Conservation (phyloP, 2,797 vertebrate species). For the Glyptemys insculpta region DNA sequence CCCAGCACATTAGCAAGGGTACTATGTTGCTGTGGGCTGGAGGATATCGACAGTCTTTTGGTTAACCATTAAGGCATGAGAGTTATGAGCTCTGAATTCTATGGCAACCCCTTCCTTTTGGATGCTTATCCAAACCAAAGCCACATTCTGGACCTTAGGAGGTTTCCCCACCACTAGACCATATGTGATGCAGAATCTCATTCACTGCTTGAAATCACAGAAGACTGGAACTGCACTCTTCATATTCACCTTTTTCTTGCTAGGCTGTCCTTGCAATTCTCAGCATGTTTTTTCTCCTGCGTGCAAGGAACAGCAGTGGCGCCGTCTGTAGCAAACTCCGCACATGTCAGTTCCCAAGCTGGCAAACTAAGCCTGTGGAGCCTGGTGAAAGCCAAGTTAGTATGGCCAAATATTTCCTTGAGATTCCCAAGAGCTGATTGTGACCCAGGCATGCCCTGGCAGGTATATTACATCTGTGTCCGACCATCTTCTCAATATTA, state of each 20-base stretch:
- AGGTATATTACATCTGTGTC: too few species aligned
- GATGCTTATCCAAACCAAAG: constrained; percentile 6
- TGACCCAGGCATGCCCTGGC: too few species aligned
- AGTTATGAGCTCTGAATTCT: background rate
- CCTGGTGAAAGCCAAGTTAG: constrained; percentile 31
- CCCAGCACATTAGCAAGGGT: background rate
- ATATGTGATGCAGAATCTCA: constrained; percentile 36
- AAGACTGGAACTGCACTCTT: constrained; percentile 35
- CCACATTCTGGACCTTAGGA: constrained; percentile 25
- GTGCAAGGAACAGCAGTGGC: constrained; percentile 65
- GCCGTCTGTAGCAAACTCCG: constrained; percentile 33
- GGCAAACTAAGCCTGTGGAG: constrained; percentile 41
- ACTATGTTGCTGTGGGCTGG: background rate
- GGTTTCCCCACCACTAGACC: background rate
- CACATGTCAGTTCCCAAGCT: constrained; percentile 46
- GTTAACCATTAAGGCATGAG: background rate
- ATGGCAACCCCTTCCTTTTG: background rate
- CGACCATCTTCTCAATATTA: too few species aligned
- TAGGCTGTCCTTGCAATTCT: constrained; percentile 68
- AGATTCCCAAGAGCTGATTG: background rate
- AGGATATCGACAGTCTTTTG: background rate
- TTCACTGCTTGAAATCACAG: constrained; percentile 34
- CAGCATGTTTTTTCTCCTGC: constrained; percentile 61
- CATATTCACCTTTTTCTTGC: constrained; percentile 67
- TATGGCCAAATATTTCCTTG: constrained; percentile 5